Base-by-base conservation (phyloP, 2,797 vertebrate species). In the Adrianichthys oophorus region DNA sequence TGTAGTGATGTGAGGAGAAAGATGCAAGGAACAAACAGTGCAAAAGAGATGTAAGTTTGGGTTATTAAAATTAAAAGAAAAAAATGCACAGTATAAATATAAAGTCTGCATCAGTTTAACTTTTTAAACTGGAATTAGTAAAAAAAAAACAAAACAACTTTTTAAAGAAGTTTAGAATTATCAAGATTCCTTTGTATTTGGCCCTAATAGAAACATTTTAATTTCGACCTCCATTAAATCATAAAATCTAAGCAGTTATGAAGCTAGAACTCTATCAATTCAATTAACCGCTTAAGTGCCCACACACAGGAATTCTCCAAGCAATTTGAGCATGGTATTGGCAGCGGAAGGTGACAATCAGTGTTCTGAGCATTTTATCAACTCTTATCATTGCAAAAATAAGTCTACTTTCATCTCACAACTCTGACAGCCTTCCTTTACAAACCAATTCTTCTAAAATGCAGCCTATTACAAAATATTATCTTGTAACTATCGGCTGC, bases 401-500 rank as follows among this genome's bases (percentile, higher is more conserved):
- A 37, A 37, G 10, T 12, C 32, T 10, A 13, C 32, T 12, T 37
- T 37, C 12, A 37, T 12, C 32, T 37, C 32, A 37, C 32, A 37
- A 10, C 32, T 4, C 32, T 37, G 32, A 10, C 32, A 37, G 10
- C 32, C 3, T 37, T 13, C 32, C 32, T 37, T 12, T 37, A 37
- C 4, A 3, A 37, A 37, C 32, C 3, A 42, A 42, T 15, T 42
- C 15, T 5, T 42, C 41, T 16, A 15, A 16, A 42, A 42, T 42
- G 4, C 41, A 42, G 41, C 41, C 41, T 42, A 42, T 42, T n/a
- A 42, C 41, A n/a, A 4, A 37, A 37, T 12, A 37, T 4, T 19
- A 37, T 47, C 24, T 37, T 66, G 53, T 26, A 45, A 71, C 65
- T 51, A 49, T 58, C 23, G 64, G 41, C 68, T 56, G 62, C 32